Base-by-base conservation (phyloP, 2,797 vertebrate genomes). In the Vultur gryphus region DNA sequence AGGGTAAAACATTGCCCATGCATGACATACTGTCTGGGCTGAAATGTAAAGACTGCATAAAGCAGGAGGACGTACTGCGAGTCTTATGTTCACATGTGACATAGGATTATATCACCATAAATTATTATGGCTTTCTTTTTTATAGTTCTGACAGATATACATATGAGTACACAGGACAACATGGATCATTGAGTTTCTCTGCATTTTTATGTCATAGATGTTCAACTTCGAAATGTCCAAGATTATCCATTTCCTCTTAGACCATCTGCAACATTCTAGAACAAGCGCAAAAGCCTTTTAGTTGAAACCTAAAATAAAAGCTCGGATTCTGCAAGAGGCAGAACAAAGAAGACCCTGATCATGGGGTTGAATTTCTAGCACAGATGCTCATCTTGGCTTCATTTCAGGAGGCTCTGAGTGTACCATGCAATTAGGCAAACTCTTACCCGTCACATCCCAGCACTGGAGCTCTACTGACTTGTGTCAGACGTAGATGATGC, bases 351-450 rank as follows among this genome's bases (percentile, higher is more conserved):
- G 73, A 93, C 61, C 35, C 52, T 71, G 81, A 95, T 87, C 84
- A 69, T 62, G 81, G 81, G 52, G 64, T 73, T 87, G 84, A 87
- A 87, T 90, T 96, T 94, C 84, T 93, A 90, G 48, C 51, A 66
- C 85, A 90, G 90, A 90, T 82, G 90, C 71, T 95, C 90, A 21
- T 80, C 75, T 87, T 95, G 86, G 84, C 75, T 84, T 92, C 18
- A 57, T 90, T 95, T 94, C 90, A 92, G 84, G 67, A 94, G 78
- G 57, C 52, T 87, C 54, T 54, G 64, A 91, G 78, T 49, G 52
- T 66, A 72, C 62, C 77, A 58, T 87, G 71, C 49, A 64, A 82
- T 93, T 84, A 92, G 58, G 49, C 59, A 90, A 90, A 89, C 64
- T 84, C 73, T 59, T 67, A 61, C 26, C 28, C 52, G 0, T 80